These are phyloP conservation scores for Gavialis gangeticus DNA, from an alignment of 2,113 vertebrate genomes.

Conservation along the genomic window DNA sequence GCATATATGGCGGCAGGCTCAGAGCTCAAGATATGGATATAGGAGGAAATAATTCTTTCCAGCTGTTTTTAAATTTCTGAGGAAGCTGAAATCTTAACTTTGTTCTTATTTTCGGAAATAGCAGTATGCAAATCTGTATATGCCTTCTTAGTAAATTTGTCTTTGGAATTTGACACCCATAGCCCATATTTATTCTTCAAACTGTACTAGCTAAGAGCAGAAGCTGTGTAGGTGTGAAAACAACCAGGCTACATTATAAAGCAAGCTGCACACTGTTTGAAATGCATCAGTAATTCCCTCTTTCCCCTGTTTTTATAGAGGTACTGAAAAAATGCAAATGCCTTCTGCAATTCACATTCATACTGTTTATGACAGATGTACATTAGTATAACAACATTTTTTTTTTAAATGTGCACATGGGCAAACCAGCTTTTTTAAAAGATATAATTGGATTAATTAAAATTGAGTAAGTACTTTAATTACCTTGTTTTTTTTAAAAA, in stretches of 20 bases:
- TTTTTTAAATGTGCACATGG: neutral
- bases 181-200: slow-evolving; percentile 61
- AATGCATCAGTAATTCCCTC: slow-evolving; percentile 64
- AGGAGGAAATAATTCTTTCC: neutral
- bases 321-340: slow-evolving; percentile 50
- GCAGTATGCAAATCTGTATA: slow-evolving; percentile 46
- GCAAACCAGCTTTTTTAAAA: slow-evolving; percentile 24
- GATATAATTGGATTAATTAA: slow-evolving; percentile 68
- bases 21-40: neutral
- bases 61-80: neutral
- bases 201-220: slow-evolving; percentile 64
- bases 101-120: neutral
- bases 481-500: slow-evolving; percentile 8
- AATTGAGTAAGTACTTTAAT: slow-evolving; percentile 54
- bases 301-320: slow-evolving; percentile 33
- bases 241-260: slow-evolving; percentile 68
- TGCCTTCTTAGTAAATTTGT: slow-evolving; percentile 38
- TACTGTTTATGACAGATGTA: slow-evolving; percentile 55
- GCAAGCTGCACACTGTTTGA: slow-evolving; percentile 58
- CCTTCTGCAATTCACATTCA: slow-evolving; percentile 1
- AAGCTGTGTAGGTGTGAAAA: slow-evolving; percentile 77
- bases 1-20: neutral
- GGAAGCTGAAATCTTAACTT: slow-evolving; percentile 18
- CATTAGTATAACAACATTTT: slow-evolving; percentile 46
- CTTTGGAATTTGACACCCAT: slow-evolving; percentile 46